Base-by-base conservation (phyloP, 2,888 invertebrate species). In the Kryphioiulus occultus region DNA sequence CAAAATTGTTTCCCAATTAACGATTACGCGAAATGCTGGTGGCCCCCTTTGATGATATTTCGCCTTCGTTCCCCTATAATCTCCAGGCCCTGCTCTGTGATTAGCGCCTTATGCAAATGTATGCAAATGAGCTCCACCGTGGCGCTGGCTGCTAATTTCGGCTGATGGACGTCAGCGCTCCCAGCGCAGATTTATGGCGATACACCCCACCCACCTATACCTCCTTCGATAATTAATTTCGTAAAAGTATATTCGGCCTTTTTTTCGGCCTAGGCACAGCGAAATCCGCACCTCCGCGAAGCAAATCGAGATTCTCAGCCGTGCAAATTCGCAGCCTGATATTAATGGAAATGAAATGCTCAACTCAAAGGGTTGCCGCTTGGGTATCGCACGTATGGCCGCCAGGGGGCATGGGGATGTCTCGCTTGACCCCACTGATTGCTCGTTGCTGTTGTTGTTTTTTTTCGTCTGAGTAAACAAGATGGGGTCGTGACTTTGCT, bases 181-280 rank as follows among this genome's bases (percentile, higher is more conserved):
- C 47, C 10, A 47, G 47, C 47, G 68, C 26, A 68, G 68, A 68
- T 68, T 68, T 68, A 68, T 68, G 68, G 68, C 68, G 68, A 4
- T 26, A 9, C 53, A 17, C 53, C 68, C 12, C 68, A 12, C 68
- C 12, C 35, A 35, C 35, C 35, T 35, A n/a, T n/a, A 35, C 68
- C 68, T 68, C 22, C 68, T 68, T 68, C 68, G 68, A 68, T 68
- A 68, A 68, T 68, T 68, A 68, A 68, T 68, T 68, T 68, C 68
- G 68, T 22, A 68, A 35, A 68, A 12, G 26, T 26, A 59, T 59
- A n/a, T n/a, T n/a, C n/a, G n/a, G n/a, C 22, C n/a, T 22, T 26
- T 68, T 68, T 26, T 68, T 68, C 5, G 12, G 26, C 35, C 35
- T 2, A 35, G 35, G 2, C 59, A 22, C 22, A n/a, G 7, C 4